A percentile compares a stretch with the other conserved stretches of the same genome.
Conservation (phyloP, 2,888 invertebrate genomes). For the Callyntrura sp. region DNA sequence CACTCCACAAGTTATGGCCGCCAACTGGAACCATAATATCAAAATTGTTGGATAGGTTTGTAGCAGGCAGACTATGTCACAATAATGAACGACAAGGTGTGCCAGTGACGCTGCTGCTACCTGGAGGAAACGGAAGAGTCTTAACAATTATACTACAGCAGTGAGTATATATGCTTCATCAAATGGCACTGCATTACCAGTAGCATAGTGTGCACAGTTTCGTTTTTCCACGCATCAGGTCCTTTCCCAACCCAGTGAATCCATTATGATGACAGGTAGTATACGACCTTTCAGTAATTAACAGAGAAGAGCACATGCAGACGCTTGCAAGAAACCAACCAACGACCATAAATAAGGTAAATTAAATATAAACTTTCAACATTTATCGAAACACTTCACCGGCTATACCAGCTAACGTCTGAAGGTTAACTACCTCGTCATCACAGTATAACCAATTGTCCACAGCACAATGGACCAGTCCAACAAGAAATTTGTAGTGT, state of each 20-base stretch:
- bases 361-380: too few relatives aligned
- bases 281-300: conserved; percentile 27
- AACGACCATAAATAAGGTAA: not conserved
- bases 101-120: not conserved
- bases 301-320: not conserved
- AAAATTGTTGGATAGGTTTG: not conserved
- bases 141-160: not conserved
- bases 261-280: not conserved
- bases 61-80: not conserved
- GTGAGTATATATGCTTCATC: not conserved
- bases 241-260: not conserved
- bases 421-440: conserved; percentile 55
- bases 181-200: too few relatives aligned
- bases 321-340: not conserved
- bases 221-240: too few relatives aligned
- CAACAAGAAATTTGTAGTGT: conserved; percentile 47
- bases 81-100: not conserved
- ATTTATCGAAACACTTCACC: not conserved
- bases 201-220: too few relatives aligned
- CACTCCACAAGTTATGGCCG: too few relatives aligned
- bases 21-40: too few relatives aligned
- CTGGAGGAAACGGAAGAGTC: not conserved
- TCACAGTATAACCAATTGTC: not conserved
- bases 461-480: conserved; percentile 12
- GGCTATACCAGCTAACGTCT: not conserved